Evolutionary conservation across 2,888 invertebrate species (phyloP).

Genomic region (Apamea anceps): DNA sequence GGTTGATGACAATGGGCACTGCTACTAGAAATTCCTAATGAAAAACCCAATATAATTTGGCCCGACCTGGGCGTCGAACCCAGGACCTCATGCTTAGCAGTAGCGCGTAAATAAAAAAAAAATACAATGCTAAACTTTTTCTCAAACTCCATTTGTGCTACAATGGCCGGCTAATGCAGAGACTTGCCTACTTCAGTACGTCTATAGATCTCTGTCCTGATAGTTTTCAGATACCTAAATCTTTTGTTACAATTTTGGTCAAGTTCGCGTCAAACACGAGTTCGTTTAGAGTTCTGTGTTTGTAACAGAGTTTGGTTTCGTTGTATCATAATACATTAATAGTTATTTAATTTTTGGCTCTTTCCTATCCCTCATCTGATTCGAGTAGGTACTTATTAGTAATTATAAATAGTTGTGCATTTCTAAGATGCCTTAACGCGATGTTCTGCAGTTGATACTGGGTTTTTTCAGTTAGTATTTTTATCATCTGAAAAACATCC

Average conservation of each 20-base stretch:
- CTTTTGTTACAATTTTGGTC: slow-evolving; percentile 43
- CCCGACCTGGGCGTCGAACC: too few species aligned
- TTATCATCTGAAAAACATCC: slow-evolving; percentile 1
- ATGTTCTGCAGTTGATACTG: too few species aligned
- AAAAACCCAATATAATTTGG: neutral
- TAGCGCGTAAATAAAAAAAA: neutral
- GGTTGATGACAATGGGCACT: too few species aligned
- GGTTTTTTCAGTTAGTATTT: too few species aligned
- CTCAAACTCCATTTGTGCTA: neutral
- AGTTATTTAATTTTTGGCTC: neutral
- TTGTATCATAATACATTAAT: neutral
- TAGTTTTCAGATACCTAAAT: slow-evolving; percentile 21
- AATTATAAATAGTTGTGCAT: neutral
- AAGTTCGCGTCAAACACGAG: too few species aligned
- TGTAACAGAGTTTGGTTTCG: neutral
- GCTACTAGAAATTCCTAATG: neutral
- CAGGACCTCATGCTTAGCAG: neutral
- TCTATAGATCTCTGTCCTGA: neutral
- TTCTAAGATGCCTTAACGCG: neutral
- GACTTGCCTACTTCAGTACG: neutral
- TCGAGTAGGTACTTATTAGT: too few species aligned
- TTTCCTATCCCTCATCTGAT: neutral
- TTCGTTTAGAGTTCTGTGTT: too few species aligned
- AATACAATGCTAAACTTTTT: neutral
- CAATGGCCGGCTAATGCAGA: neutral